A percentile compares a stretch with the other conserved stretches of the same genome.
Conservation (phyloP, 2,113 vertebrate species). For the Calyptommatus sinebrachiatus region DNA sequence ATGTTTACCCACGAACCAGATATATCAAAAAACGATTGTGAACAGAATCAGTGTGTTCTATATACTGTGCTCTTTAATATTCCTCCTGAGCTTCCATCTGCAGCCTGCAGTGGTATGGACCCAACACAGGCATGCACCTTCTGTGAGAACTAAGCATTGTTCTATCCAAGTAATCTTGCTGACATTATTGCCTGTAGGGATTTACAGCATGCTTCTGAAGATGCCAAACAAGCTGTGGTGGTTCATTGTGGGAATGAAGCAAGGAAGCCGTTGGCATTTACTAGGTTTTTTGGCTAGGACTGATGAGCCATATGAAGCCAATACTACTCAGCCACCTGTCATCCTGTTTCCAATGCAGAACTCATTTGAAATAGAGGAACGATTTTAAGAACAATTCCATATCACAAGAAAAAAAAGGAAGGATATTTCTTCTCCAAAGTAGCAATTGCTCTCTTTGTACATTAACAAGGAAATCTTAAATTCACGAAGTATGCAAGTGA, state of each 20-base stretch:
- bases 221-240: neutral
- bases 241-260: neutral
- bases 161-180: neutral
- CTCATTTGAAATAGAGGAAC: neutral
- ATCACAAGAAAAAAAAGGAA: too few relatives aligned
- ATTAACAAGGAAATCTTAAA: too few relatives aligned
- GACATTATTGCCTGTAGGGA: neutral
- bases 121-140: neutral
- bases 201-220: neutral
- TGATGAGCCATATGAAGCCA: neutral
- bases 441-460: too few relatives aligned
- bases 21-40: neutral
- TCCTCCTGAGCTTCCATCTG: neutral
- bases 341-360: neutral
- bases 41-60: neutral
- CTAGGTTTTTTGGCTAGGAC: neutral
- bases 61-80: neutral
- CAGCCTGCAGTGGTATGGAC: neutral
- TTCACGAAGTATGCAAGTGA: too few relatives aligned
- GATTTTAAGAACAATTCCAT: neutral
- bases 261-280: slow-evolving; percentile 2
- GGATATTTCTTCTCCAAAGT: too few relatives aligned
- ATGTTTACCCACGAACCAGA: neutral
- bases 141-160: neutral
- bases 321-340: neutral